Percentiles rank a stretch among this genome's conserved stretches.
phyloP scores from a whole-genome alignment of 2,113 vertebrate species.

The Syngnathus typhle region DNA sequence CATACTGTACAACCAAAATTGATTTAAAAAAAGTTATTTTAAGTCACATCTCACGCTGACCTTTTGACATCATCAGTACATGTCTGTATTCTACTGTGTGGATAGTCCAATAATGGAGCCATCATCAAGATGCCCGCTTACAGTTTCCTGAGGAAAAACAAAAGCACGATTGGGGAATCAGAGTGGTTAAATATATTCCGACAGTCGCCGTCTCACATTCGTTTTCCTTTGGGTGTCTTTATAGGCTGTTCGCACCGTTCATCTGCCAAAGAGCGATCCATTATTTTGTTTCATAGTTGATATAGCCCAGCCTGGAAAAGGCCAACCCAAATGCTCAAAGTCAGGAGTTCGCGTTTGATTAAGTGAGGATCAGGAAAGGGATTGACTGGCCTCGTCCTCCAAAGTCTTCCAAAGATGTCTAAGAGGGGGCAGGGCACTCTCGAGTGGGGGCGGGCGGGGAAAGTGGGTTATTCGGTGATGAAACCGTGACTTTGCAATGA shows the following conservation, averaged over 20 bases:
- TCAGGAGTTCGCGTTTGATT: neutral
- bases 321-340: constrained; percentile 4
- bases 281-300: constrained; percentile 13
- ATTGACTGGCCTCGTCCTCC: neutral
- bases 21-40: neutral
- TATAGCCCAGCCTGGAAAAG: constrained; percentile 13
- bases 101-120: neutral
- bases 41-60: neutral
- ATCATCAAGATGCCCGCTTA: neutral
- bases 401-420: constrained; percentile 2
- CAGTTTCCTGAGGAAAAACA: neutral
- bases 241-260: neutral
- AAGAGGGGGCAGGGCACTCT: neutral
- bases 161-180: neutral
- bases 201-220: neutral
- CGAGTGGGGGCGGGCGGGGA: neutral
- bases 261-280: constrained; percentile 4
- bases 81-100: neutral
- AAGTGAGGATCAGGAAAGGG: constrained; percentile 5
- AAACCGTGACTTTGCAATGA: constrained; percentile 24
- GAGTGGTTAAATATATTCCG: neutral
- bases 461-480: constrained; percentile 9
- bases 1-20: too few species aligned
- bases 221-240: neutral
- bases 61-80: neutral